A percentile compares a stretch with the other conserved stretches of the same genome.
Evolutionary conservation across 1,140 invertebrate genomes (phyloP).

Genomic region (Pogonomyrmex barbatus): DNA sequence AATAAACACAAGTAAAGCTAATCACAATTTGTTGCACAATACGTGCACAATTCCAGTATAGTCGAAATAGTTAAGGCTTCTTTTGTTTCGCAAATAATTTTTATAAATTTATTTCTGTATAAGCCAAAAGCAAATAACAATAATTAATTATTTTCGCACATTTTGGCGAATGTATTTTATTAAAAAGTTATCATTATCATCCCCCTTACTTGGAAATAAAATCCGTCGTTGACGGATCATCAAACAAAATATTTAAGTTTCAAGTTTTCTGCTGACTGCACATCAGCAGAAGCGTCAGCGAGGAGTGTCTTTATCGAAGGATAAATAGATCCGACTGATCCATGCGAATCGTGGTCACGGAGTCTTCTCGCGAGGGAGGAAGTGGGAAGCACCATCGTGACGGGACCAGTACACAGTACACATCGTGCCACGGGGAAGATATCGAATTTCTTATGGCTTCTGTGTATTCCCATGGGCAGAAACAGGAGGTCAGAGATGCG

Average conservation of each 20-base stretch:
- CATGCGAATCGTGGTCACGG: constrained; percentile 67
- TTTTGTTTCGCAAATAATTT: background rate
- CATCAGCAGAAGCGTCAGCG: background rate
- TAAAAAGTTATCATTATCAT: background rate
- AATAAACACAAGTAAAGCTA: no score
- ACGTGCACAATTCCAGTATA: no score
- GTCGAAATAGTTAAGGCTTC: no score
- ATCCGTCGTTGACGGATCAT: background rate
- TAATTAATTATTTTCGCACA: background rate
- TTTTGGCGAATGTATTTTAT: no score
- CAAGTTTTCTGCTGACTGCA: background rate
- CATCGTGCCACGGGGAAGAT: constrained; percentile 82
- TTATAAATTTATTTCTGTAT: background rate
- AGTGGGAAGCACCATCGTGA: constrained; percentile 86
- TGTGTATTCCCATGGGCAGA: constrained; percentile 84
- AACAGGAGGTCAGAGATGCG: constrained; percentile 68
- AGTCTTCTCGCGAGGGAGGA: constrained; percentile 80
- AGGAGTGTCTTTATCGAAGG: background rate
- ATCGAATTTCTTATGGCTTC: constrained; percentile 86
- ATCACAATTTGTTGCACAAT: no score
- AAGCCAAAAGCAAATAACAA: no score
- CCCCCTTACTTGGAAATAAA: background rate
- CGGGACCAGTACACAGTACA: constrained; percentile 59
- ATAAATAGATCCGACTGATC: constrained; percentile 46
- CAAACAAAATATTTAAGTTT: background rate